Evolutionary conservation across 1,140 invertebrate genomes (phyloP).

Genomic region (Drosophila nigrodunni): DNA sequence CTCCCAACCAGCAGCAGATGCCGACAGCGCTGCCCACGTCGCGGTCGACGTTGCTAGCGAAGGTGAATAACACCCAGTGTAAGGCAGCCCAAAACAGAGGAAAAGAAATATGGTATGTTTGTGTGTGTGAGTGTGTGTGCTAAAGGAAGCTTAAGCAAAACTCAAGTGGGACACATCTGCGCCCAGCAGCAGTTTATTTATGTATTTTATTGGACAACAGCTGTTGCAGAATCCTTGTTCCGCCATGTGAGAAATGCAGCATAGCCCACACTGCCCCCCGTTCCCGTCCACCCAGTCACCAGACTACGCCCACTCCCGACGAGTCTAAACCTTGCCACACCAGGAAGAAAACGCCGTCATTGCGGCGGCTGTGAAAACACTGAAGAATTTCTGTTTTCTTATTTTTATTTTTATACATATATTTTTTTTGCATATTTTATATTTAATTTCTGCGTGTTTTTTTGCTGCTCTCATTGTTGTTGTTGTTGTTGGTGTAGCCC

Average conservation of each 20-base stretch:
- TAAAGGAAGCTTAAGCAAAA: conserved; percentile 18
- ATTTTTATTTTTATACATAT: conserved; percentile 1
- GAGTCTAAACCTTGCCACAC: conserved; percentile 21
- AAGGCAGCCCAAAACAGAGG: conserved; percentile 23
- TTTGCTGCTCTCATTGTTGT: conserved; percentile 21
- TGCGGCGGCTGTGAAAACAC: conserved; percentile 30
- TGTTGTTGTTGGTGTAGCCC: conserved; percentile 1
- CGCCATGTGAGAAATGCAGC: conserved; percentile 5
- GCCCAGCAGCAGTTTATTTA: conserved; percentile 1
- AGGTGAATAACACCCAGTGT: conserved; percentile 42
- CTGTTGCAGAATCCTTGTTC: conserved; percentile 29
- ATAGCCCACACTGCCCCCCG: background rate
- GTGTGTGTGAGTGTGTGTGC: conserved; percentile 16
- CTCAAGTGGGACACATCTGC: conserved; percentile 15
- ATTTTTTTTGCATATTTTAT: conserved; percentile 35
- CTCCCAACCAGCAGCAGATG: conserved; percentile 19
- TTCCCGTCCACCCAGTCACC: background rate
- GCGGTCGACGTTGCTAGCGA: conserved; percentile 17
- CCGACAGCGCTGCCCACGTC: conserved; percentile 18
- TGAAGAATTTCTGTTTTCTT: conserved; percentile 22
- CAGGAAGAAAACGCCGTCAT: conserved; percentile 31
- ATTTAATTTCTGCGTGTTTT: conserved; percentile 30
- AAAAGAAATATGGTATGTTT: background rate
- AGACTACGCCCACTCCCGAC: too few relatives aligned
- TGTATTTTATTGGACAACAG: conserved; percentile 20